Percentiles rank a stretch among this genome's conserved stretches.
Conservation (phyloP, 2,113 vertebrate genomes). For the Mugil cephalus region DNA sequence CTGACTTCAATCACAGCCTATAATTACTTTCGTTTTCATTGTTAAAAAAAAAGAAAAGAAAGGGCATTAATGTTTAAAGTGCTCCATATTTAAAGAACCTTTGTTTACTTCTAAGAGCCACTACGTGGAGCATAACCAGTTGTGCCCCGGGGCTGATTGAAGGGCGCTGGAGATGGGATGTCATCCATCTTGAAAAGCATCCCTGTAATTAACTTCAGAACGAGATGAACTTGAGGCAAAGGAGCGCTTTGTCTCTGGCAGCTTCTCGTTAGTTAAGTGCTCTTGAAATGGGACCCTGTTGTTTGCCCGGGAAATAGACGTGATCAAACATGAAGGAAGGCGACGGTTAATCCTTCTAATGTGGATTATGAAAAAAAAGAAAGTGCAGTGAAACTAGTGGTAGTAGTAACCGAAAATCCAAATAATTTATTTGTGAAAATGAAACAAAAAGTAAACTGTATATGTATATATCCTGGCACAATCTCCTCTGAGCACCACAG, state of each 20-base stretch:
- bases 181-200: conserved; percentile 30
- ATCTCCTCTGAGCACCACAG: too few species aligned
- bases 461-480: too few species aligned
- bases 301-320: background rate
- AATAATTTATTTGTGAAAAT: too few species aligned
- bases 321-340: background rate
- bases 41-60: background rate
- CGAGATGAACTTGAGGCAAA: conserved; percentile 24
- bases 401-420: too few species aligned
- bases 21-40: background rate
- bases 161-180: conserved; percentile 27
- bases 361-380: too few species aligned
- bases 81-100: conserved; percentile 2
- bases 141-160: conserved; percentile 22
- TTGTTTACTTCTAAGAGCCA: conserved; percentile 34
- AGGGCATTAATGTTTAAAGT: conserved; percentile 10
- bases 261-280: conserved; percentile 7
- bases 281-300: background rate
- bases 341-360: background rate
- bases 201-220: conserved; percentile 46
- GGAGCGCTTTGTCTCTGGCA: conserved; percentile 23
- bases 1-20: background rate
- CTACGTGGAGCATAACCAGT: conserved; percentile 10
- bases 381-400: too few species aligned
- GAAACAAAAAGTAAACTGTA: too few species aligned